These are phyloP conservation scores for Rhabdornis inornatus DNA, from an alignment of 2,113 vertebrate species.

Conservation along the genomic window DNA sequence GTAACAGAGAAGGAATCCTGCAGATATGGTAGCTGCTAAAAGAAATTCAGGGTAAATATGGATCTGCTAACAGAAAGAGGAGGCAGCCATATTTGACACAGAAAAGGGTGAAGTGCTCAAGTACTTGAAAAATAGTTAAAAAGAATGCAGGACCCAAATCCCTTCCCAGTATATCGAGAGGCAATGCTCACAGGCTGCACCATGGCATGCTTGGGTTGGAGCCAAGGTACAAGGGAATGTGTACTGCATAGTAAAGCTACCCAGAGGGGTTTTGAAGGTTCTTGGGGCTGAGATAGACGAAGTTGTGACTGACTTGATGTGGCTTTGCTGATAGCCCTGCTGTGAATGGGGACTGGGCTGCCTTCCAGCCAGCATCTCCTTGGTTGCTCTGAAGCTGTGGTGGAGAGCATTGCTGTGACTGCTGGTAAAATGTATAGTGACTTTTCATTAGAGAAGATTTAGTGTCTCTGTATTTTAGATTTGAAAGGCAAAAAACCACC, in stretches of 20 bases:
- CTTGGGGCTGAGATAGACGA: background rate
- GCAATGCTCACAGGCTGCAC: accelerated
- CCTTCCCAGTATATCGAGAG: background rate
- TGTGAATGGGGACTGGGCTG: background rate
- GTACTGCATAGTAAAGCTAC: background rate
- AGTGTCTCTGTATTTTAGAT: background rate
- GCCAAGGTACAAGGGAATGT: background rate
- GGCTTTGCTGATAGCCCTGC: background rate
- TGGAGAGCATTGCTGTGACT: background rate
- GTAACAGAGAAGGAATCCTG: background rate
- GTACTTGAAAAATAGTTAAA: background rate
- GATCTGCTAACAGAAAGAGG: background rate
- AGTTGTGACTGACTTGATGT: background rate
- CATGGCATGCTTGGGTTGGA: background rate
- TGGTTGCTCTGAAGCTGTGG: background rate
- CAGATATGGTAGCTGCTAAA: background rate
- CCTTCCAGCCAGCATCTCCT: background rate
- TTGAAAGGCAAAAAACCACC: background rate
- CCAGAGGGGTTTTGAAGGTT: background rate
- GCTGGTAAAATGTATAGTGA: accelerated
- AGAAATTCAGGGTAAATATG: background rate
- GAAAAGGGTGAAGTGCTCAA: background rate
- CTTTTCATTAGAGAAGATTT: background rate
- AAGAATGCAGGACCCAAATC: background rate
- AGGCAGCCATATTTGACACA: background rate